These are phyloP conservation scores for Bettongia penicillata DNA, from an alignment of 2,113 vertebrate genomes.

Conservation along the genomic window DNA sequence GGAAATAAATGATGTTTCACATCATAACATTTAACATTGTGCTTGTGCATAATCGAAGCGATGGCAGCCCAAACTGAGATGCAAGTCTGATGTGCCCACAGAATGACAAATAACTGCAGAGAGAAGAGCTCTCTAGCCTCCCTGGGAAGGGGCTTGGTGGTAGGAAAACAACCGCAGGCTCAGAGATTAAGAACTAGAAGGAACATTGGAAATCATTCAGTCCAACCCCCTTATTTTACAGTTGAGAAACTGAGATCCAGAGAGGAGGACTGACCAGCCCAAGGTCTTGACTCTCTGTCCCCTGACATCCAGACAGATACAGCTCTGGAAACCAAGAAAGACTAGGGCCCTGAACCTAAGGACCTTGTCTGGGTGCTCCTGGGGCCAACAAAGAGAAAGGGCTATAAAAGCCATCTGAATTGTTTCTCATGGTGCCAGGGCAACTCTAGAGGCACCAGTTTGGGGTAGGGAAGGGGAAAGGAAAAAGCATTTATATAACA, in stretches of 20 bases:
- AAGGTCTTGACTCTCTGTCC: neutral
- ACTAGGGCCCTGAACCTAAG: neutral
- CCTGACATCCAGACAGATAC: neutral
- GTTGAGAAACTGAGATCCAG: neutral
- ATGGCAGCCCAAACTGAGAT: conserved; percentile 74
- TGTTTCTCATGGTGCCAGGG: neutral
- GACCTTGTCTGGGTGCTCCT: neutral
- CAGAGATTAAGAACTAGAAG: neutral
- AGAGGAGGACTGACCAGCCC: neutral
- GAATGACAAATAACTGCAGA: conserved; percentile 77
- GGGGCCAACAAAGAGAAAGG: neutral
- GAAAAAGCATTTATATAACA: neutral
- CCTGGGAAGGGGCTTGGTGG: neutral
- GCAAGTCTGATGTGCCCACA: conserved; percentile 78
- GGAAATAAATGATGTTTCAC: conserved; percentile 83
- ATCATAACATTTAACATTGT: conserved; percentile 83
- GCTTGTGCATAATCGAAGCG: conserved; percentile 76
- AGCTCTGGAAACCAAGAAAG: neutral
- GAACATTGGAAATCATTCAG: neutral
- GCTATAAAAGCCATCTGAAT: neutral
- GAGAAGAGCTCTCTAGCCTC: conserved; percentile 51
- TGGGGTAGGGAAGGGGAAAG: neutral
- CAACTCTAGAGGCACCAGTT: neutral
- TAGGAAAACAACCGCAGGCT: conserved; percentile 51
- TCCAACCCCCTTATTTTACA: neutral